These are phyloP conservation scores for Thelaira solivaga DNA, from an alignment of 2,888 invertebrate genomes.

Conservation along the genomic window DNA sequence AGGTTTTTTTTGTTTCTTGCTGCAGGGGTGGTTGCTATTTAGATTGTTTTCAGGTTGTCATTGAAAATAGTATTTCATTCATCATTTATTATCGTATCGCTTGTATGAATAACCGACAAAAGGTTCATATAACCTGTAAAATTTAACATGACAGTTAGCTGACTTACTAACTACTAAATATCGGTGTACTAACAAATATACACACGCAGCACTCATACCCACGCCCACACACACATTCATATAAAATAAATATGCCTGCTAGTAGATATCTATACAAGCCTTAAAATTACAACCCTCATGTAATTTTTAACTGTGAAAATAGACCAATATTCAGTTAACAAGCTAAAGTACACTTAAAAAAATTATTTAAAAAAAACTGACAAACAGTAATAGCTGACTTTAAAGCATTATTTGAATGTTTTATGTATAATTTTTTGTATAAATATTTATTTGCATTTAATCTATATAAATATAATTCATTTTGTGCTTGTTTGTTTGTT, in stretches of 20 bases:
- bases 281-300: slow-evolving; percentile 21
- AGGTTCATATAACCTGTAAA: slow-evolving; percentile 64
- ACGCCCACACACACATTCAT: not conserved
- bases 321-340: slow-evolving; percentile 15
- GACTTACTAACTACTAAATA: slow-evolving; percentile 44
- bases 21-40: slow-evolving; percentile 63
- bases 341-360: not conserved
- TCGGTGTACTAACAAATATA: slow-evolving; percentile 35
- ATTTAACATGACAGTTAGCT: slow-evolving; percentile 64
- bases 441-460: too few relatives aligned
- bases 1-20: slow-evolving; percentile 34
- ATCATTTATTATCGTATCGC: slow-evolving; percentile 65
- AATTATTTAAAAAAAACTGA: too few relatives aligned
- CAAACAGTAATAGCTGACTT: too few relatives aligned
- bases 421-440: too few relatives aligned
- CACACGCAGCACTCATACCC: too few relatives aligned
- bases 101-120: slow-evolving; percentile 42
- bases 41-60: slow-evolving; percentile 63
- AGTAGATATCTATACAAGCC: not conserved
- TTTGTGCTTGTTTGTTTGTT: too few relatives aligned
- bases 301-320: slow-evolving; percentile 8
- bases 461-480: too few relatives aligned
- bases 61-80: slow-evolving; percentile 73
- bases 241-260: not conserved
- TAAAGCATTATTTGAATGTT: too few relatives aligned